A percentile compares a stretch with the other conserved stretches of the same genome.
phyloP scores from a whole-genome alignment of 2,797 vertebrate genomes.

The Amblyraja radiata region DNA sequence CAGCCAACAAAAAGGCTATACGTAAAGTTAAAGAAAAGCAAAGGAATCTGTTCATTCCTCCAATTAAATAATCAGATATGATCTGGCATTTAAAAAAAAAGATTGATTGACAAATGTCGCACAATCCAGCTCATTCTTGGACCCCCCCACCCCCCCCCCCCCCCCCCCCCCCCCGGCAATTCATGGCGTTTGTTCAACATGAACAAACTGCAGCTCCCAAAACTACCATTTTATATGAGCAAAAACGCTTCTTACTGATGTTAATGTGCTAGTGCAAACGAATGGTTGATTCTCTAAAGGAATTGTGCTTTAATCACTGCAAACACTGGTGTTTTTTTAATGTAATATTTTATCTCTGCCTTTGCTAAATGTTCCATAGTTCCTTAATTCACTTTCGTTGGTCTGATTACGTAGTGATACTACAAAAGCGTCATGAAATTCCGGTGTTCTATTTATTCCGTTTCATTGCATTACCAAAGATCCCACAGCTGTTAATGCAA shows the following conservation, averaged over 20 bases:
- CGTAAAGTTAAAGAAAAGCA: too few species aligned
- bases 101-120: background rate
- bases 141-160: too few species aligned
- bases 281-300: background rate
- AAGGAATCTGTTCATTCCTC: too few species aligned
- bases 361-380: background rate
- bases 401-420: conserved; percentile 7
- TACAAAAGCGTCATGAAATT: background rate
- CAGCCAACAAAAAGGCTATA: too few species aligned
- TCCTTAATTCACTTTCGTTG: conserved; percentile 20
- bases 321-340: background rate
- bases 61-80: background rate
- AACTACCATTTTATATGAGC: background rate
- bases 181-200: background rate
- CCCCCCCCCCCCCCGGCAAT: background rate
- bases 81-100: background rate
- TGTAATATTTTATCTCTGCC: background rate
- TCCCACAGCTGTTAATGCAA: background rate
- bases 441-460: background rate
- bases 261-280: background rate
- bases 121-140: background rate
- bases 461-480: background rate
- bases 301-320: background rate
- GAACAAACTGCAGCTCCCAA: background rate
- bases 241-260: background rate